A percentile compares a stretch with the other conserved stretches of the same genome.
Conservation (phyloP, 30 jellyfish, hydroid and myxozoan genomes). For the Mastigias papua region DNA sequence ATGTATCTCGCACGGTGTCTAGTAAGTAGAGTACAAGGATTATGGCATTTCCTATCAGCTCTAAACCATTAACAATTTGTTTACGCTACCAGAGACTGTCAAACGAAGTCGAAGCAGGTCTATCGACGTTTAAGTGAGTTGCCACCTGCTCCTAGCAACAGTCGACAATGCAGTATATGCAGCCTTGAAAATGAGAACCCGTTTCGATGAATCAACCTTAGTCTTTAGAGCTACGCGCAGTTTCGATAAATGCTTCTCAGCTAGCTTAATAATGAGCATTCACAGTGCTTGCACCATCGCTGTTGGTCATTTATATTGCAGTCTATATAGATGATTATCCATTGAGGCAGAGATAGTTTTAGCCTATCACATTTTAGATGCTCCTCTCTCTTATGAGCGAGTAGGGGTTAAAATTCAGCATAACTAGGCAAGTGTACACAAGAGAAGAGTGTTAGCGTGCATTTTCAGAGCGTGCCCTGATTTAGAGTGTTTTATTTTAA, state of each 20-base stretch:
- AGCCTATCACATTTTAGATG: too few species aligned
- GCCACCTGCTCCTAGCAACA: slow-evolving; percentile 84
- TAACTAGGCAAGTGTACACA: too few species aligned
- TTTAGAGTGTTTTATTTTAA: too few species aligned
- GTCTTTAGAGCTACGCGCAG: slow-evolving; percentile 4
- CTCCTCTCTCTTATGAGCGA: too few species aligned
- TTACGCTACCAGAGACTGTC: slow-evolving; percentile 54
- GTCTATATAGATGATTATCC: not conserved
- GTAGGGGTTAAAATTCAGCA: too few species aligned
- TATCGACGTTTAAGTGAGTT: slow-evolving; percentile 31
- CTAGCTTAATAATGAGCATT: not conserved
- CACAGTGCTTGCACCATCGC: not conserved
- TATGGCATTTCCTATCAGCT: slow-evolving; percentile 8
- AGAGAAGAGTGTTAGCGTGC: too few species aligned
- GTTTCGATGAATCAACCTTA: slow-evolving; percentile 16
- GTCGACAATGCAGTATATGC: slow-evolving; percentile 10
- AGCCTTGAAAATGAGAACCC: slow-evolving; percentile 46
- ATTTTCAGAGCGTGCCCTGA: too few species aligned
- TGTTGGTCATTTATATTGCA: not conserved
- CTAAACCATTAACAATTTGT: slow-evolving; percentile 22
- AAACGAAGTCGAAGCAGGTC: slow-evolving; percentile 65
- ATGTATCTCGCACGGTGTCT: not conserved
- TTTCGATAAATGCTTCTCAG: not conserved
- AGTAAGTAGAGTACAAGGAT: not conserved
- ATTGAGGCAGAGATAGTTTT: too few species aligned